Conservation (phyloP, 2,113 vertebrate genomes). For the Ceratotherium simum region DNA sequence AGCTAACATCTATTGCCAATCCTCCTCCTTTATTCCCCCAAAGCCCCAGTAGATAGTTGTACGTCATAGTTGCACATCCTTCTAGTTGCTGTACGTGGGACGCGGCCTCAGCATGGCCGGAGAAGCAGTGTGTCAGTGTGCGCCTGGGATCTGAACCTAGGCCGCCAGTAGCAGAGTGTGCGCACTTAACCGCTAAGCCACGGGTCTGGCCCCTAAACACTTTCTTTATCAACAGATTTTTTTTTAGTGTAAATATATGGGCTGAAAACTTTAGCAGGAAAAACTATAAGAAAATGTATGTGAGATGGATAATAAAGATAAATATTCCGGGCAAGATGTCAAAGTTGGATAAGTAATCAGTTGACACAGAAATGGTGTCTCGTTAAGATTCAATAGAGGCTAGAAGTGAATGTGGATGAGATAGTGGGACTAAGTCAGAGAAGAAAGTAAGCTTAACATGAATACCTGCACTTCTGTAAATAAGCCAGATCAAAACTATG, state of each 20-base stretch:
- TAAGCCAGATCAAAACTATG: background rate
- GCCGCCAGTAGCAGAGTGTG: too few species aligned
- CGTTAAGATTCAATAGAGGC: background rate
- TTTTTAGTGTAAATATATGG: background rate
- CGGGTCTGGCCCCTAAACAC: background rate
- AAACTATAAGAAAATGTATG: background rate
- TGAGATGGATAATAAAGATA: constrained; percentile 11
- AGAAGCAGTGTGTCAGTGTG: too few species aligned
- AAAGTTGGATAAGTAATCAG: background rate
- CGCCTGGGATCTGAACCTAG: too few species aligned
- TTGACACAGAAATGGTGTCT: background rate
- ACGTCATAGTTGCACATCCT: too few species aligned
- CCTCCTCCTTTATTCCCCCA: too few species aligned
- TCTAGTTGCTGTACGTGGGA: too few species aligned
- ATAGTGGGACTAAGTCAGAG: background rate
- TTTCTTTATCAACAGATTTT: background rate
- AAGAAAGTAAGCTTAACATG: background rate
- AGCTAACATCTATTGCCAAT: too few species aligned
- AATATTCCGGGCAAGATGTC: background rate
- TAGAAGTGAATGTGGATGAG: background rate
- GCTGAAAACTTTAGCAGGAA: background rate
- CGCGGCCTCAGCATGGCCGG: too few species aligned
- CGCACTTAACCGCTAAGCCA: too few species aligned
- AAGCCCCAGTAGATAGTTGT: too few species aligned
- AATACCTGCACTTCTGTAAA: background rate